Evolutionary conservation across 1,140 invertebrate species (phyloP), one percentile per base, ranked within the genome.

Genomic region (Papilio polyxenes): DNA sequence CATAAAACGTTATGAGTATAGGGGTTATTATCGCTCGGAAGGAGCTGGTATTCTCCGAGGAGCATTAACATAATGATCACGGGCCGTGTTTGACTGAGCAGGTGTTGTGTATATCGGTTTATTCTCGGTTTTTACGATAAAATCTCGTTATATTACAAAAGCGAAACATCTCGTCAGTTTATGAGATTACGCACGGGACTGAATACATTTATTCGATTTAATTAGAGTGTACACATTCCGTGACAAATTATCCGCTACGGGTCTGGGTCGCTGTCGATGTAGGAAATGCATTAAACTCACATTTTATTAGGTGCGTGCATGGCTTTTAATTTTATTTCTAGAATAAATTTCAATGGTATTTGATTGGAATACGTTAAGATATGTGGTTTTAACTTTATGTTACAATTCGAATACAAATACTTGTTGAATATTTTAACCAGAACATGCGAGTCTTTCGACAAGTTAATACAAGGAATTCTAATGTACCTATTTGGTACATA

Each of bases 111-210:
- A 86, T 92, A 93, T 92, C 91, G 89, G 91, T 91, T 92, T 90
- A 92, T 93, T 94, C 90, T 92, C 90, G 84, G 89, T 91, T 94
- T 93, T 93, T 94, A 91, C 91, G 89, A 92, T 90, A 92, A 91
- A 93, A 92, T 92, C 91, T 91, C 89, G 90, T 92, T 93, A 91
- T 89, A 82, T 87, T 87, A 88, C 83, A 92, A 90, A 90, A 89
- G 87, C 81, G 84, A 84, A 82, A 86, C 85, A 86, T 87, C 85
- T 85, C 85, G 82, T 84, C 83, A 85, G 87, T 92, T 92, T 92
- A 92, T 87, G 88, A 88, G 89, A 89, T 91, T 90, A 90, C 86
- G 75, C 83, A 69, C 53, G 81, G 82, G 83, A 62, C 78, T 87
- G 77, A 83, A 84, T 87, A 84, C 82, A 84, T 80, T 86, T 87